These are phyloP conservation scores for Plecturocebus donacophilus DNA, from an alignment of 2,113 vertebrate genomes.

Conservation along the genomic window DNA sequence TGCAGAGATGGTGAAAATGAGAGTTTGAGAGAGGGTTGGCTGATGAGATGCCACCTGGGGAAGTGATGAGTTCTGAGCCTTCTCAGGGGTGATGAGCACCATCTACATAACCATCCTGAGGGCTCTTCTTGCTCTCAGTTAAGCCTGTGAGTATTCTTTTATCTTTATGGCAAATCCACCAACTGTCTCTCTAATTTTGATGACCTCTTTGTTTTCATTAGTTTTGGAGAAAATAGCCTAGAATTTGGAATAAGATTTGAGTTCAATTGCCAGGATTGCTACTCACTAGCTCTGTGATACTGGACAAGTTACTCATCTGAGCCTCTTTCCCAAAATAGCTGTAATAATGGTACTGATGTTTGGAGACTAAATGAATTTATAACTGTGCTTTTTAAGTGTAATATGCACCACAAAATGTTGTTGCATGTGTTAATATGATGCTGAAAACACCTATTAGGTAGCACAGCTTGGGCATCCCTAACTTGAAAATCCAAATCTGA, in stretches of 20 bases:
- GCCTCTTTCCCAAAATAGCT: background rate
- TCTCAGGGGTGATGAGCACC: background rate
- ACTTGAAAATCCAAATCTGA: background rate
- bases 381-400: background rate
- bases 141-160: background rate
- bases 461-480: background rate
- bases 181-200: background rate
- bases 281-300: background rate
- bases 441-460: background rate
- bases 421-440: background rate
- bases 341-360: background rate
- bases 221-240: background rate
- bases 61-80: background rate
- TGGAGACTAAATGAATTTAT: background rate
- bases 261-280: background rate
- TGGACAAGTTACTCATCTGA: background rate
- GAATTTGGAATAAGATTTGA: background rate
- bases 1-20: background rate
- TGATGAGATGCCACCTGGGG: background rate
- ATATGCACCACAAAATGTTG: background rate
- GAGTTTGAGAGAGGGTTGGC: background rate
- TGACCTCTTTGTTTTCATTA: background rate
- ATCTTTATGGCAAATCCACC: background rate
- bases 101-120: background rate
- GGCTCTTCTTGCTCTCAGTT: background rate